Base-by-base conservation (phyloP, 2,797 vertebrate genomes). In the Gambusia yucatana region DNA sequence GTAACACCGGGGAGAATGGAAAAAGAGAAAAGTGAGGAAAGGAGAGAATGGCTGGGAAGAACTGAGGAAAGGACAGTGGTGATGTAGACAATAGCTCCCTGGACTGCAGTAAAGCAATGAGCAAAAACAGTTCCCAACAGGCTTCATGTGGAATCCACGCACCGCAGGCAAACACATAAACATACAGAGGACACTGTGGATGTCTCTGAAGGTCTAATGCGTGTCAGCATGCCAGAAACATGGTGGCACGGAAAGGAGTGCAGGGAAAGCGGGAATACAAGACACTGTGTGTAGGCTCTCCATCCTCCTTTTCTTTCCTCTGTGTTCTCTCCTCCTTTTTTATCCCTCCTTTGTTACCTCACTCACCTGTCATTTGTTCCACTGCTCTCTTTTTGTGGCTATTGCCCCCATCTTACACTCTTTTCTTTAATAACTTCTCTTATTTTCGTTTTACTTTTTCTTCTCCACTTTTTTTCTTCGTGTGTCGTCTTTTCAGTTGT, bases 181-280 rank as follows among this genome's bases (percentile, higher is more conserved):
- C 77, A 82, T 50, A 55, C 81, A 76, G 75, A 25, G 76, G 75
- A 83, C 76, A 76, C 36, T 25, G 75, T n/a, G 76, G 81, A 85
- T 20, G 16, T 85, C 84, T 91, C 86, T 84, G 70, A 86, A 79
- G 89, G 86, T 84, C 41, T 22, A 75, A 50, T 77, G 81, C 74
- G 67, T 89, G 86, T 88, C 86, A 83, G 82, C 86, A 87, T 88
- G 90, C 87, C 89, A 91, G 78, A 83, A 90, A 85, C 82, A 88
- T 80, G 44, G 83, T 72, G 79, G 85, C 85, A 87, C 41, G 82
- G 81, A 88, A 91, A 87, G 86, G 82, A 81, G 72, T 57, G 41
- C 55, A 82, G 84, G 14, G 83, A 75, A 87, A 86, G 85, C 83
- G 85, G 88, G 87, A 91, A 90, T 90, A 91, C 82, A 82, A 90